Evolutionary conservation across 2,888 invertebrate species (phyloP).

Genomic region (Metellina segmentata): DNA sequence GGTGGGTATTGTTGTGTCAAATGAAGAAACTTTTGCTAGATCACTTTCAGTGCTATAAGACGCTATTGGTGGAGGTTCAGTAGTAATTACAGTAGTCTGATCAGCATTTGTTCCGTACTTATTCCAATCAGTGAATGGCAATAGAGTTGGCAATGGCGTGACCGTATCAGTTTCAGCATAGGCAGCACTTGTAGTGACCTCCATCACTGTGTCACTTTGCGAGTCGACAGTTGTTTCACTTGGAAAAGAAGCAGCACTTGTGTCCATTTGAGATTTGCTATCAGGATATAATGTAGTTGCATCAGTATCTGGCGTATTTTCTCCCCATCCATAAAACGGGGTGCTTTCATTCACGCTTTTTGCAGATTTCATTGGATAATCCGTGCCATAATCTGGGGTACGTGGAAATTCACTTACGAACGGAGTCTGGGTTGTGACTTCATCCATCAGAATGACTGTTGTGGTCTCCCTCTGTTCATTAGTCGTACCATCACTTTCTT

Average conservation of each 20-base stretch:
- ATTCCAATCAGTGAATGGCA: neutral
- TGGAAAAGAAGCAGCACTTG: too few species aligned
- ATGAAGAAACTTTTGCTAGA: neutral
- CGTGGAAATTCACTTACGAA: neutral
- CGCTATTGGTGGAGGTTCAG: neutral
- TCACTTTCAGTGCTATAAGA: neutral
- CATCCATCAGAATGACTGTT: neutral
- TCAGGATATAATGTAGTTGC: neutral
- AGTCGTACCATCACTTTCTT: neutral
- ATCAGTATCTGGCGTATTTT: neutral
- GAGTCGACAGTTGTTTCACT: slow-evolving; percentile 13
- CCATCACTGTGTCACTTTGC: neutral
- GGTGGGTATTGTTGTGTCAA: neutral
- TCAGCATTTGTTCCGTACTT: neutral
- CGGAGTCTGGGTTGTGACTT: neutral
- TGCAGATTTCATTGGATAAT: neutral
- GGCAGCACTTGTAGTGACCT: neutral
- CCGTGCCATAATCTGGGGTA: neutral
- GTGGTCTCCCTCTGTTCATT: neutral
- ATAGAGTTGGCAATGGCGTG: neutral
- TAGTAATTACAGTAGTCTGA: neutral
- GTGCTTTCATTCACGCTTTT: neutral
- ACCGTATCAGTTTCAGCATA: neutral
- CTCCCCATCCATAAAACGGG: neutral
- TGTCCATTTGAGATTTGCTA: too few species aligned